Conservation (phyloP, 2,888 invertebrate species). For the Cheilosia variabilis region DNA sequence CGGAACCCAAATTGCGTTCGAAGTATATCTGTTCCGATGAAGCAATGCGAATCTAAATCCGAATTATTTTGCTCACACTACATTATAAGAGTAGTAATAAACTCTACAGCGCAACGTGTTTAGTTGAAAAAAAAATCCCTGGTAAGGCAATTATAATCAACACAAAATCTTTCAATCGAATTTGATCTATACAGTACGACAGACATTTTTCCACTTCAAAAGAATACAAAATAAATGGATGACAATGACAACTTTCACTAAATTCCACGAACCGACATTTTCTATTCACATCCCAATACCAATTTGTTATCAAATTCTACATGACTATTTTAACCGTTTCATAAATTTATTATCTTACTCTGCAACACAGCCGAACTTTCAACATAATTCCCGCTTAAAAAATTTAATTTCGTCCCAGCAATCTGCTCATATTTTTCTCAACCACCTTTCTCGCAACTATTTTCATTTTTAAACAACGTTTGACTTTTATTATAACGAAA, state of each 20-base stretch:
- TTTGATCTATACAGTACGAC: no score
- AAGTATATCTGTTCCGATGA: no score
- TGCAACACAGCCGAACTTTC: constrained; percentile 73
- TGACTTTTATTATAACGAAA: constrained; percentile 33
- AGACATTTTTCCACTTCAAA: neutral
- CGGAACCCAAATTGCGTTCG: no score
- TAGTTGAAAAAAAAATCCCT: no score
- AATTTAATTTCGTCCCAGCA: constrained; percentile 27
- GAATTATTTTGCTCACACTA: no score
- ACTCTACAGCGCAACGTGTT: no score
- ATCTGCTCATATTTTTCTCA: neutral
- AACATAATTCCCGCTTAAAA: constrained; percentile 22
- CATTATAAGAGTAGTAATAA: no score
- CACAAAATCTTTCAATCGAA: no score
- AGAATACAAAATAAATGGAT: neutral
- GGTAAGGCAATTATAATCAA: no score
- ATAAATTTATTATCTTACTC: constrained; percentile 72
- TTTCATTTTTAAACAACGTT: neutral
- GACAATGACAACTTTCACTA: neutral
- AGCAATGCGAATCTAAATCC: no score
- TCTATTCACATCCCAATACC: constrained; percentile 30
- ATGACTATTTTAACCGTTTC: constrained; percentile 53
- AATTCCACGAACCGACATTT: constrained; percentile 33
- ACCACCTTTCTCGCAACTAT: constrained; percentile 4
- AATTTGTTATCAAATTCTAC: constrained; percentile 51